phyloP scores from a whole-genome alignment of 2,113 vertebrate genomes.

The Paradoxurus hermaphroditus region DNA sequence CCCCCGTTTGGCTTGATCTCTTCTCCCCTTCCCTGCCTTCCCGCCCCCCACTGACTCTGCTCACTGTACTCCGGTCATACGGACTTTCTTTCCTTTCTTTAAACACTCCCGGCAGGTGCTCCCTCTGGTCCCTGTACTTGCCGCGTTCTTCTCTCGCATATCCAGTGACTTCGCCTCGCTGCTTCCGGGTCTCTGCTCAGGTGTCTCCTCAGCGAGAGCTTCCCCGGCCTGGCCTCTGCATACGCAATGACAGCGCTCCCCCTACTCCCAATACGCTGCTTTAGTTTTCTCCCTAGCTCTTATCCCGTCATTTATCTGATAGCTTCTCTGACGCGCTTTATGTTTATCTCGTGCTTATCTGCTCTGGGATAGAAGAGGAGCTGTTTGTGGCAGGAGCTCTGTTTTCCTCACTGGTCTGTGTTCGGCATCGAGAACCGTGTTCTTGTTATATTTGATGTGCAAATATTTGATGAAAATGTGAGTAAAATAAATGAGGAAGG shows the following conservation, averaged over 20 bases:
- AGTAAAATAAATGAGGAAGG: neutral
- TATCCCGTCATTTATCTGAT: no score
- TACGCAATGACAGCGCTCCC: no score
- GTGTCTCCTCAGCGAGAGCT: no score
- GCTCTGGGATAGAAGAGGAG: neutral
- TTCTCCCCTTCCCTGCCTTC: no score
- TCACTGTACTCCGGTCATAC: neutral
- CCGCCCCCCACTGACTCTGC: neutral
- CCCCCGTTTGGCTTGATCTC: neutral
- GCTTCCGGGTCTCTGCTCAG: neutral
- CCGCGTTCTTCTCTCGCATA: neutral
- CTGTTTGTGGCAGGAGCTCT: neutral
- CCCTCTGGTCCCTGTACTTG: neutral
- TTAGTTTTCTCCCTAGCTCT: neutral
- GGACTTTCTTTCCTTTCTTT: neutral
- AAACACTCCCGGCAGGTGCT: no score
- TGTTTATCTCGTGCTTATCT: neutral
- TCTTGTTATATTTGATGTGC: neutral
- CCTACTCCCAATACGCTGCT: no score
- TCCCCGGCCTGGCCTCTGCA: neutral
- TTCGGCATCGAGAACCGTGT: neutral
- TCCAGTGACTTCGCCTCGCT: no score
- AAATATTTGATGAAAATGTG: neutral
- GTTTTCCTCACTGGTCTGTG: neutral
- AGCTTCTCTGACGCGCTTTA: neutral